Evolutionary conservation across 2,113 vertebrate genomes (phyloP).

Genomic region (Ceyx cyanopectus): DNA sequence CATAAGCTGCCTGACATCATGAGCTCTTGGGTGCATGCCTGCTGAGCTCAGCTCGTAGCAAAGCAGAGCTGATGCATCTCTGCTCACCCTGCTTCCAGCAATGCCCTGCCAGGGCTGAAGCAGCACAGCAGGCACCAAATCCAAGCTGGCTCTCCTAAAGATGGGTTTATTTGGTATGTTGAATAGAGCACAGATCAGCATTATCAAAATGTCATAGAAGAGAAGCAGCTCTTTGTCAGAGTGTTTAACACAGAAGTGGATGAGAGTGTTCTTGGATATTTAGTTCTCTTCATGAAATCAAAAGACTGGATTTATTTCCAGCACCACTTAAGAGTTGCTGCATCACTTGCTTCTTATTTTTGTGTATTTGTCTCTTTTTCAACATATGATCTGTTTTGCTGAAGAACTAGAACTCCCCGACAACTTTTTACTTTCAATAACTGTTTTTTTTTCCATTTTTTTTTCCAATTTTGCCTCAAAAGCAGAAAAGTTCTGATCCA

Average conservation of each 20-base stretch:
- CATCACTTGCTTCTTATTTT: not conserved
- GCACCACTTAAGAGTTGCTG: not conserved
- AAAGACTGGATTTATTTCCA: not conserved
- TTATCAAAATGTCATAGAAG: not conserved
- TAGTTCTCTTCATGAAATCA: not conserved
- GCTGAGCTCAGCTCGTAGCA: not conserved
- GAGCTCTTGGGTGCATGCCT: accelerated
- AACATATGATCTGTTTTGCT: not conserved
- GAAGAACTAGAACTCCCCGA: not conserved
- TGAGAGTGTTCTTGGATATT: not conserved
- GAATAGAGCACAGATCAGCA: not conserved
- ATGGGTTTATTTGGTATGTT: accelerated
- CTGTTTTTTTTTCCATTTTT: not conserved
- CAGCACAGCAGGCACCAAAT: not conserved
- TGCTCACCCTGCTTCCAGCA: not conserved
- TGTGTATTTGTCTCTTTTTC: not conserved
- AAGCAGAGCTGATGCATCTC: not conserved
- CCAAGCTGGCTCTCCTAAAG: not conserved
- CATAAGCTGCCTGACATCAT: not conserved
- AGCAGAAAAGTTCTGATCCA: not conserved
- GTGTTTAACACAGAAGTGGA: not conserved
- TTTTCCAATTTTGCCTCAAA: not conserved
- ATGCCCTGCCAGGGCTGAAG: not conserved
- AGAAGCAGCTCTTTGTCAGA: not conserved
- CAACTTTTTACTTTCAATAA: not conserved